These are phyloP conservation scores for Panzeria rudis DNA, from an alignment of 2,888 invertebrate species.

Conservation along the genomic window DNA sequence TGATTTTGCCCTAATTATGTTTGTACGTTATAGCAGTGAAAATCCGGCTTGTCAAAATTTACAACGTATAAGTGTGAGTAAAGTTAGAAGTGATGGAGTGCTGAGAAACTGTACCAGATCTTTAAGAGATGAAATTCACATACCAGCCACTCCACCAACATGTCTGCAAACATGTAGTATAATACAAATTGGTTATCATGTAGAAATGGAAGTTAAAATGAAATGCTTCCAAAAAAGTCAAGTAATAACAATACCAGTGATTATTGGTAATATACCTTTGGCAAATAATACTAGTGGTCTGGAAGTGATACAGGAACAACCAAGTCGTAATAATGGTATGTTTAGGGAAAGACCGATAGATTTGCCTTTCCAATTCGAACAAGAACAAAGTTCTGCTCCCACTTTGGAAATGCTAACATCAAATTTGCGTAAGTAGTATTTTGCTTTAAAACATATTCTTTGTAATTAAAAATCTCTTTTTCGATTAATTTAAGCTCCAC, in stretches of 20 bases:
- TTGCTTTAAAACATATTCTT: background rate
- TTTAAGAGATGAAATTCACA: slow-evolving; percentile 75
- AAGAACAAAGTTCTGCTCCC: slow-evolving; percentile 23
- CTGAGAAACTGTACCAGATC: slow-evolving; percentile 76
- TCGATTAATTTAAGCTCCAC: slow-evolving; percentile 77
- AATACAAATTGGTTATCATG: slow-evolving; percentile 81
- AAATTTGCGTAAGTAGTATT: slow-evolving; percentile 67
- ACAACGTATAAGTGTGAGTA: slow-evolving; percentile 78
- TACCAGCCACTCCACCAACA: slow-evolving; percentile 82
- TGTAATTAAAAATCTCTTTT: slow-evolving; percentile 34
- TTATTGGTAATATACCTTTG: slow-evolving; percentile 82
- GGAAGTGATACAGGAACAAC: slow-evolving; percentile 70
- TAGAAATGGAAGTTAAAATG: slow-evolving; percentile 79
- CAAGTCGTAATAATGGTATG: background rate
- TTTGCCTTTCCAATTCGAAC: background rate
- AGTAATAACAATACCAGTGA: slow-evolving; percentile 80
- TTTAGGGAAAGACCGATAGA: slow-evolving; percentile 22
- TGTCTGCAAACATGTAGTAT: slow-evolving; percentile 78
- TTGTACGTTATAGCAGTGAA: slow-evolving; percentile 78
- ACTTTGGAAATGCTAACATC: slow-evolving; percentile 59
- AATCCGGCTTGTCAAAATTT: slow-evolving; percentile 74
- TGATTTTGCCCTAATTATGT: slow-evolving; percentile 77
- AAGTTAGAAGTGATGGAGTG: slow-evolving; percentile 76
- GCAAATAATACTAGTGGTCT: slow-evolving; percentile 52
- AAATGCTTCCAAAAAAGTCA: slow-evolving; percentile 77